phyloP scores from a whole-genome alignment of 2,888 invertebrate species.

The Baronia brevicornis region DNA sequence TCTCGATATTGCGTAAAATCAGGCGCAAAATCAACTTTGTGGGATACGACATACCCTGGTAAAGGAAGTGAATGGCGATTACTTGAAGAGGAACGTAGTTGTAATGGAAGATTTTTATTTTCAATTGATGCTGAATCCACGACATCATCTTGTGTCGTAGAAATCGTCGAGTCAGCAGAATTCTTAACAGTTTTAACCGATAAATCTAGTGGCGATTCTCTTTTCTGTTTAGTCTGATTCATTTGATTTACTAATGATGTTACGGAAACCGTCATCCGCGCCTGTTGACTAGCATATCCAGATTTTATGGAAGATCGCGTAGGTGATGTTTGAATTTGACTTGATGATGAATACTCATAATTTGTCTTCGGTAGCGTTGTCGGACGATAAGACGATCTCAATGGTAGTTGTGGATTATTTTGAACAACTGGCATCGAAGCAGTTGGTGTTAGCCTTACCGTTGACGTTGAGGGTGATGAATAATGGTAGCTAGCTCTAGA shows the following conservation, averaged over 20 bases:
- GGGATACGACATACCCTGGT: slow-evolving; percentile 60
- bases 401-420: slow-evolving; percentile 38
- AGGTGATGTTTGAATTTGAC: slow-evolving; percentile 52
- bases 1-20: slow-evolving; percentile 78
- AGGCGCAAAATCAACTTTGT: slow-evolving; percentile 87
- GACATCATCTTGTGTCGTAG: slow-evolving; percentile 83
- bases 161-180: slow-evolving; percentile 90
- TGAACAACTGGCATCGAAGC: slow-evolving; percentile 42
- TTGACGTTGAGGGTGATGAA: slow-evolving; percentile 52
- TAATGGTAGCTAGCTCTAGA: slow-evolving; percentile 48
- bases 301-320: slow-evolving; percentile 51
- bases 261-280: slow-evolving; percentile 67
- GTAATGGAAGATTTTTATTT: slow-evolving; percentile 44
- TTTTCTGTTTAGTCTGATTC: slow-evolving; percentile 73
- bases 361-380: slow-evolving; percentile 46
- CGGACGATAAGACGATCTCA: slow-evolving; percentile 43
- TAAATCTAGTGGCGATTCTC: slow-evolving; percentile 89
- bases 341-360: slow-evolving; percentile 47
- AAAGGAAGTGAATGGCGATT: slow-evolving; percentile 36
- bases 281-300: slow-evolving; percentile 56
- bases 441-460: slow-evolving; percentile 43
- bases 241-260: slow-evolving; percentile 66
- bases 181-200: slow-evolving; percentile 93
- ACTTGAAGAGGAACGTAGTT: slow-evolving; percentile 44
- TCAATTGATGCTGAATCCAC: slow-evolving; percentile 62